Base-by-base conservation (phyloP, 2,888 invertebrate species). In the Pocota personata region DNA sequence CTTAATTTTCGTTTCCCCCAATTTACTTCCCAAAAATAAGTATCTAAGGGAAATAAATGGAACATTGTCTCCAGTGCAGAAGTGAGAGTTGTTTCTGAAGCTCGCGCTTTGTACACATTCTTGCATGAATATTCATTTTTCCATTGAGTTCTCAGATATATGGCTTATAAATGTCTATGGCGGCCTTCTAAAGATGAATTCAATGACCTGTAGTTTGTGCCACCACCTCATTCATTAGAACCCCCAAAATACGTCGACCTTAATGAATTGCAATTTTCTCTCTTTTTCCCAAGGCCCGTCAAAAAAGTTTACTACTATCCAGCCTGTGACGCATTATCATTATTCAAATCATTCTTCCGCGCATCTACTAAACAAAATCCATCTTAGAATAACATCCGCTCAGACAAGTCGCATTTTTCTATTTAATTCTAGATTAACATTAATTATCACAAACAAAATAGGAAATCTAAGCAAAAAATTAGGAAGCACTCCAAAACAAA, bases 281-380 rank as follows among this genome's bases (percentile, higher is more conserved):
- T 40, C 24, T 14, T 21, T 58, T 27, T 37, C 19, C 14, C 57
- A 58, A 58, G 58, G 37, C 3, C 14, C 14, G 12, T 21, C 37
- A 37, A 4, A 60, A 60, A 60, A 40, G 16, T 3, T 35, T n/a
- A 24, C 37, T 37, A 24, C 21, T 21, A 46, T 2, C 24, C 19
- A 35, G 32, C n/a, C 64, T 24, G 21, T 19, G 50, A 50, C 50
- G 32, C 10, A 66, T 67, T 16, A 50, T 69, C 10, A 35, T 50
- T 69, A 55, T 58, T 46, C n/a, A 32, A 71, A 71, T 40, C 43
- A n/a, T 10, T 46, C 40, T 67, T 40, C 55, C 21, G 43, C 24
- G 57, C 71, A 43, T 57, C 40, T 19, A 46, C 27, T 16, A 40
- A 46, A 43, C 16, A 16, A 30, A 55, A 55, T 16, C 27, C 24